Conservation (phyloP, 2,888 invertebrate species). For the Erpobdella octoculata region DNA sequence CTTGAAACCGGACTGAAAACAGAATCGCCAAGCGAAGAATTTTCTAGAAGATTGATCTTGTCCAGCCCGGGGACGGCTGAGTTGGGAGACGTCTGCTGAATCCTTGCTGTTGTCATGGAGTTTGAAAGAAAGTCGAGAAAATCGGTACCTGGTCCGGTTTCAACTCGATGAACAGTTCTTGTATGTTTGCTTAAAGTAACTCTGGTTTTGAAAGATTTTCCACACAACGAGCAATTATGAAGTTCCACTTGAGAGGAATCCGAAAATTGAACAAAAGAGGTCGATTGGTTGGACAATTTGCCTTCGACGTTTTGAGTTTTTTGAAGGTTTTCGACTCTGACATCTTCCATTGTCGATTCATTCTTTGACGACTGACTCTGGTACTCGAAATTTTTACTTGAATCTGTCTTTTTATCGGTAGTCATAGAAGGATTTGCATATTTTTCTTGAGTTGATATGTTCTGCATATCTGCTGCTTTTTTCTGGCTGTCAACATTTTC, state of each 20-base stretch:
- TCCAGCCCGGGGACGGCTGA: constrained; percentile 25
- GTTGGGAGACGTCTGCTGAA: constrained; percentile 12
- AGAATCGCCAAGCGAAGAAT: constrained; percentile 6
- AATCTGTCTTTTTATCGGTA: background rate
- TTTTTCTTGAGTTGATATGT: background rate
- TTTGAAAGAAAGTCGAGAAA: constrained; percentile 20
- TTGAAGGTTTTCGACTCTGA: background rate
- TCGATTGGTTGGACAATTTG: background rate
- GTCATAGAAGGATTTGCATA: background rate
- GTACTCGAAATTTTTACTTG: background rate
- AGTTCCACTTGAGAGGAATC: background rate
- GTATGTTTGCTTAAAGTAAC: constrained; percentile 20
- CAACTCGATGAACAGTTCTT: constrained; percentile 18
- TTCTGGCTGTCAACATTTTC: background rate
- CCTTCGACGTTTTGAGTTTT: background rate
- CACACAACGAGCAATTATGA: constrained; percentile 21
- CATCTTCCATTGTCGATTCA: background rate
- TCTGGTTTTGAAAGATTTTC: constrained; percentile 21
- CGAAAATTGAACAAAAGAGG: constrained; percentile 10
- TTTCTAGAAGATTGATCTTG: constrained; percentile 23
- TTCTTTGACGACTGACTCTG: background rate
- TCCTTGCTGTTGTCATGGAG: background rate
- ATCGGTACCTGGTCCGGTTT: constrained; percentile 10
- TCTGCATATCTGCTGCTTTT: background rate
- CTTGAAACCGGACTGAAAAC: constrained; percentile 14